A percentile compares a stretch with the other conserved stretches of the same genome.
phyloP scores from a whole-genome alignment of 2,113 vertebrate species.

The Campylorhamphus procurvoides region DNA sequence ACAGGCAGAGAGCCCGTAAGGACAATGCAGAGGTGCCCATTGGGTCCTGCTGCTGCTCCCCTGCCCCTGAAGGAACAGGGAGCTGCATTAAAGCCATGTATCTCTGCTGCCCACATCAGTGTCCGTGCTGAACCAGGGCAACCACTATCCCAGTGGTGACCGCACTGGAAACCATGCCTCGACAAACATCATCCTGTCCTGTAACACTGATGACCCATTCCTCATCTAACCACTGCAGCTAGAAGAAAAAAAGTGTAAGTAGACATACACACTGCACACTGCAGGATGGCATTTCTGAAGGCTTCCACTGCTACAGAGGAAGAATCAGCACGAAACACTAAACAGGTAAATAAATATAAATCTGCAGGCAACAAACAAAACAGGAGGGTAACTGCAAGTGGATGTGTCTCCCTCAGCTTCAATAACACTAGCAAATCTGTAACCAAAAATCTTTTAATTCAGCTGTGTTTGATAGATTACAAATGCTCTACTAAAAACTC shows the following conservation, averaged over 20 bases:
- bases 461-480: conserved; percentile 52
- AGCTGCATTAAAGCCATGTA: not conserved
- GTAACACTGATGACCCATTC: not conserved
- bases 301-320: not conserved
- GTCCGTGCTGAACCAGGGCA: rapidly evolving
- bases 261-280: rapidly evolving
- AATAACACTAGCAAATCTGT: not conserved
- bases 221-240: not conserved
- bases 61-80: not conserved
- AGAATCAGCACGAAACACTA: not conserved
- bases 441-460: conserved; percentile 57
- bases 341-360: not conserved
- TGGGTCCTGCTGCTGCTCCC: not conserved
- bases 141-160: not conserved
- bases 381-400: not conserved
- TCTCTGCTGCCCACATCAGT: not conserved
- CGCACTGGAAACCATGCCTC: not conserved
- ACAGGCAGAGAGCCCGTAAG: rapidly evolving
- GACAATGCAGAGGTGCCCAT: not conserved
- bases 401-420: not conserved
- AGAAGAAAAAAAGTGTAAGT: not conserved
- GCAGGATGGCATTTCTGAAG: not conserved
- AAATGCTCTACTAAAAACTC: conserved; percentile 62
- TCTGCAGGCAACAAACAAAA: not conserved
- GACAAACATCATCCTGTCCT: not conserved